Evolutionary conservation across 2,888 invertebrate species (phyloP).

Genomic region (Polydrusus tereticollis): DNA sequence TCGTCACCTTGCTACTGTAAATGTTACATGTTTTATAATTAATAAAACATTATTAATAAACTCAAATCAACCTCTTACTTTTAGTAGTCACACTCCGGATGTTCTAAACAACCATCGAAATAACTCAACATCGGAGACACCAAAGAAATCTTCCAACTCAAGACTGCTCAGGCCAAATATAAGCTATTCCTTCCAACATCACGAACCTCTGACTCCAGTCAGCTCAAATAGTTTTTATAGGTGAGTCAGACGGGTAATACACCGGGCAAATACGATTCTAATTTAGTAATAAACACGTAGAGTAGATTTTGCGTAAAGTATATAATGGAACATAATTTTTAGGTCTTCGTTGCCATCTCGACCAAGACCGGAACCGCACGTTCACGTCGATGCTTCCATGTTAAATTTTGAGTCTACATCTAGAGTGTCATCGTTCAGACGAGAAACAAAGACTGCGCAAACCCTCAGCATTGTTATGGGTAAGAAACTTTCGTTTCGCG

Average conservation of each 20-base stretch:
- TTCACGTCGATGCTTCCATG: slow-evolving; percentile 71
- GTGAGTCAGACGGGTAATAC: slow-evolving; percentile 10
- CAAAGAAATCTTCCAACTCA: slow-evolving; percentile 40
- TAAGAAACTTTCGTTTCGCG: slow-evolving; percentile 15
- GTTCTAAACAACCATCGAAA: slow-evolving; percentile 54
- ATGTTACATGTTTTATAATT: background rate
- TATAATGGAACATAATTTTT: background rate
- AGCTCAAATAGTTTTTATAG: slow-evolving; percentile 61
- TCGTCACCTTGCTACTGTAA: background rate
- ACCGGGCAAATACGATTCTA: no score
- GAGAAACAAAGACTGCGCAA: slow-evolving; percentile 91
- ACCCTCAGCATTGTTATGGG: slow-evolving; percentile 89
- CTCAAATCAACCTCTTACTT: slow-evolving; percentile 26
- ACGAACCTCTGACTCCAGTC: slow-evolving; percentile 58
- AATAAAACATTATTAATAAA: background rate
- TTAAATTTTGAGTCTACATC: slow-evolving; percentile 68
- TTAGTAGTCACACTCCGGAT: slow-evolving; percentile 56
- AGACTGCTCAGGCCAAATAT: slow-evolving; percentile 61
- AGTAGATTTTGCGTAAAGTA: no score
- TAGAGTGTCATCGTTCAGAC: slow-evolving; percentile 77
- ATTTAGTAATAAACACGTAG: no score
- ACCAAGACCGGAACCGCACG: slow-evolving; percentile 64
- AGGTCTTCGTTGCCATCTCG: slow-evolving; percentile 47
- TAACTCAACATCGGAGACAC: slow-evolving; percentile 47
- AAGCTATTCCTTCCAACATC: slow-evolving; percentile 61